phyloP scores from a whole-genome alignment of 2,113 vertebrate genomes.

The Hiodon alosoides region DNA sequence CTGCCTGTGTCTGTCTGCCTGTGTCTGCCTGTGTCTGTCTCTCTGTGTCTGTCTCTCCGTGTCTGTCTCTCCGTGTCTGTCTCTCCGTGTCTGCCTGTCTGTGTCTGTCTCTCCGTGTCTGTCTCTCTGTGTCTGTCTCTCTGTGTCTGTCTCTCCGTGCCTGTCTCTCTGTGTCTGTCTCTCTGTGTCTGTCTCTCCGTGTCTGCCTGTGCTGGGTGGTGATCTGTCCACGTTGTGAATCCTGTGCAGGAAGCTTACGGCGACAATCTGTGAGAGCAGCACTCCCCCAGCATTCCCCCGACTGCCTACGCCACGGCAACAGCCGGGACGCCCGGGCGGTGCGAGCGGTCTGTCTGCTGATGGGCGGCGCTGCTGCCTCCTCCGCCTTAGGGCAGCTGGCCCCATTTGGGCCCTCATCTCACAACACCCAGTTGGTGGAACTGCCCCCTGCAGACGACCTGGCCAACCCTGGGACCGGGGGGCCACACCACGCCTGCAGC shows the following conservation, averaged over 20 bases:
- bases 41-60: neutral
- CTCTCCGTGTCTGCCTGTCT: neutral
- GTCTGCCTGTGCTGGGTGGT: neutral
- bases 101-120: neutral
- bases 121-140: neutral
- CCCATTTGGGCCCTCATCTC: conserved; percentile 54
- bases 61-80: neutral
- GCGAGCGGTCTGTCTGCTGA: conserved; percentile 68
- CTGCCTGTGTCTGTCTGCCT: neutral
- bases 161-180: neutral
- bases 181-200: neutral
- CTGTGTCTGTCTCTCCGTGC: neutral
- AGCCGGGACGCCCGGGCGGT: conserved; percentile 66
- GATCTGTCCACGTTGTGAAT: too few relatives aligned
- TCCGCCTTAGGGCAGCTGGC: conserved; percentile 68
- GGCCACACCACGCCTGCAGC: conserved; percentile 57
- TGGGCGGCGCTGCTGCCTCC: conserved; percentile 70
- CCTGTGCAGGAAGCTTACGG: conserved; percentile 27
- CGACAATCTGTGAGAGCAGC: conserved; percentile 38
- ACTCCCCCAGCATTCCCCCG: conserved; percentile 50
- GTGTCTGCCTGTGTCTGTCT: too few relatives aligned
- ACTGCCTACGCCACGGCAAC: conserved; percentile 73
- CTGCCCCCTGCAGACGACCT: conserved; percentile 49
- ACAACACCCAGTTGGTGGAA: conserved; percentile 42
- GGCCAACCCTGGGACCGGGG: conserved; percentile 53